A percentile compares a stretch with the other conserved stretches of the same genome.
These are phyloP conservation scores for Palythoa heliodiscus DNA, from an alignment of 92 coral and sea anemone species.

Conservation along the genomic window DNA sequence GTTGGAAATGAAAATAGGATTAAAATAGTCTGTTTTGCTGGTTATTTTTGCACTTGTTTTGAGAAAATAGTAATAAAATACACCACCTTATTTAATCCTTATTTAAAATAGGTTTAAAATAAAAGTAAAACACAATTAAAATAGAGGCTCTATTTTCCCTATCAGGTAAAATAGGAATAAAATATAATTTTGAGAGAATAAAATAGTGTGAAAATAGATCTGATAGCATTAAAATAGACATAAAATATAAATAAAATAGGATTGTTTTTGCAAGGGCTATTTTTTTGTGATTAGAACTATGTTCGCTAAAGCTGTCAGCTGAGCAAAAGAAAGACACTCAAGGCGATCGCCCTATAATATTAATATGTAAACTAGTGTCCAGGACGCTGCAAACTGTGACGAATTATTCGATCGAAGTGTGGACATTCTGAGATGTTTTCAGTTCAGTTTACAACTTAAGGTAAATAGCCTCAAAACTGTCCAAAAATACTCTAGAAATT, in stretches of 20 bases:
- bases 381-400: no score
- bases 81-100: conserved; percentile 29
- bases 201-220: background rate
- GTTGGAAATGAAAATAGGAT: conserved; percentile 28
- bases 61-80: conserved; percentile 58
- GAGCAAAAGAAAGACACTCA: no score
- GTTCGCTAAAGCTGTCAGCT: no score
- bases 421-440: no score
- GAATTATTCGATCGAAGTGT: no score
- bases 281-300: no score
- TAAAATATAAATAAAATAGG: background rate
- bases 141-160: background rate
- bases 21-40: conserved; percentile 52
- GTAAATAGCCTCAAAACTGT: no score
- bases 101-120: conserved; percentile 50
- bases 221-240: background rate
- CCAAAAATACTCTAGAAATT: no score
- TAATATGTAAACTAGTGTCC: no score
- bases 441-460: no score
- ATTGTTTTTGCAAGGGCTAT: no score
- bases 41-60: conserved; percentile 47
- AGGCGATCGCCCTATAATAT: no score
- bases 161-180: background rate
- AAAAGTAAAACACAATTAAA: background rate
- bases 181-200: background rate